These are phyloP conservation scores for Chouioia cunea DNA, from an alignment of 2,888 invertebrate genomes.

Conservation along the genomic window DNA sequence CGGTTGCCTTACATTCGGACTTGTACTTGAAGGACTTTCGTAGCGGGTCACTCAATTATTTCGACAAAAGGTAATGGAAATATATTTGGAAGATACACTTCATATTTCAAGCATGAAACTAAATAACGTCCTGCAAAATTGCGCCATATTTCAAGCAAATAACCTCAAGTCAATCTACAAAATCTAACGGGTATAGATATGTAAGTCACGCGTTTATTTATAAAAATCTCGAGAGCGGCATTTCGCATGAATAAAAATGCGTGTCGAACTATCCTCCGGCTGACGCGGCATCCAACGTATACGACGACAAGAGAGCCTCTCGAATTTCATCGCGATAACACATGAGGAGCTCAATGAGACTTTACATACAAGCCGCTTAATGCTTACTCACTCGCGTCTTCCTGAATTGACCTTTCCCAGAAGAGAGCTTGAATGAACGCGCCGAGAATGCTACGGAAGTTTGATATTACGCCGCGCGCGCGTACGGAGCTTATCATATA, in stretches of 20 bases:
- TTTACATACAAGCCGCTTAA: not conserved
- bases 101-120: too few species aligned
- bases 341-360: too few species aligned
- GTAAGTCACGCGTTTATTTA: too few species aligned
- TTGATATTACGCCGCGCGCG: slow-evolving; percentile 21
- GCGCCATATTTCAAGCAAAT: too few species aligned
- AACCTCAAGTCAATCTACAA: too few species aligned
- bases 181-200: too few species aligned
- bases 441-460: slow-evolving; percentile 29
- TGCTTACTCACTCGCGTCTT: slow-evolving; percentile 17
- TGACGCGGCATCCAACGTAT: not conserved
- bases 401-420: slow-evolving; percentile 42
- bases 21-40: too few species aligned
- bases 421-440: slow-evolving; percentile 13
- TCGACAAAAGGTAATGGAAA: too few species aligned
- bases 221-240: not conserved
- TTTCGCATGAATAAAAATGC: slow-evolving; percentile 20
- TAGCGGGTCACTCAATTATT: too few species aligned
- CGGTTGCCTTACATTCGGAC: not conserved
- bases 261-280: not conserved
- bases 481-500: slow-evolving; percentile 25
- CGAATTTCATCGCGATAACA: slow-evolving; percentile 30
- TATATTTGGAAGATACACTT: too few species aligned
- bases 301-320: not conserved
- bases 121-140: too few species aligned